phyloP scores from a whole-genome alignment of 2,888 invertebrate species.

The Scaptomyza tumidula region DNA sequence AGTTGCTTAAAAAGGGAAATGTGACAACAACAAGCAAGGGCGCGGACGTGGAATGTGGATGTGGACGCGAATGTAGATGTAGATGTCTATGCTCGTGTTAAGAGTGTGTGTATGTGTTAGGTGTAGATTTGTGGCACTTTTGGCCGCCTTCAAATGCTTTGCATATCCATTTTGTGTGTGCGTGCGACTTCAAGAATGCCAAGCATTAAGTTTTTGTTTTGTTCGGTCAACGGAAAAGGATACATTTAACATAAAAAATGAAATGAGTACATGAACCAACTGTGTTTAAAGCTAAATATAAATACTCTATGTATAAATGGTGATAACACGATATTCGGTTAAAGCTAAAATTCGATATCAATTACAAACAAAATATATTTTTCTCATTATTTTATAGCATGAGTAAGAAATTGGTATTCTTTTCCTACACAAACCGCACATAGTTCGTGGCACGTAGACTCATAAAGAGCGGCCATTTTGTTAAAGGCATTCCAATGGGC shows the following conservation, averaged over 20 bases:
- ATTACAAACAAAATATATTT: background rate
- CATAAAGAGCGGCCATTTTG: conserved; percentile 61
- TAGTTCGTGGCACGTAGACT: conserved; percentile 62
- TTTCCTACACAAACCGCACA: conserved; percentile 10
- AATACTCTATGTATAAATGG: too few species aligned
- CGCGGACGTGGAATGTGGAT: conserved; percentile 56
- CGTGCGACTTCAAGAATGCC: conserved; percentile 81
- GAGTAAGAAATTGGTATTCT: background rate
- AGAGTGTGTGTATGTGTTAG: conserved; percentile 19
- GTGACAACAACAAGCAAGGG: conserved; percentile 53
- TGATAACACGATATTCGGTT: too few species aligned
- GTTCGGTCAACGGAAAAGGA: conserved; percentile 71
- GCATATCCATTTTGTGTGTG: conserved; percentile 72
- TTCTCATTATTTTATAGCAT: background rate
- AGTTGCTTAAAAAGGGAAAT: conserved; percentile 75
- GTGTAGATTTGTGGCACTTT: conserved; percentile 64
- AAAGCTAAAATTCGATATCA: too few species aligned
- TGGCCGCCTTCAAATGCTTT: conserved; percentile 55
- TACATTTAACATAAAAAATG: too few species aligned
- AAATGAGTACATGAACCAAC: too few species aligned
- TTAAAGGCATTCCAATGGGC: conserved; percentile 32
- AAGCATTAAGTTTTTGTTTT: conserved; percentile 73
- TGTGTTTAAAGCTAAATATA: too few species aligned
- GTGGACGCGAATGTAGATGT: conserved; percentile 27
- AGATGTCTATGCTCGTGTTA: conserved; percentile 12